A percentile compares a stretch with the other conserved stretches of the same genome.
Conservation (phyloP, 2,113 vertebrate species). For the Siniperca chuatsi region DNA sequence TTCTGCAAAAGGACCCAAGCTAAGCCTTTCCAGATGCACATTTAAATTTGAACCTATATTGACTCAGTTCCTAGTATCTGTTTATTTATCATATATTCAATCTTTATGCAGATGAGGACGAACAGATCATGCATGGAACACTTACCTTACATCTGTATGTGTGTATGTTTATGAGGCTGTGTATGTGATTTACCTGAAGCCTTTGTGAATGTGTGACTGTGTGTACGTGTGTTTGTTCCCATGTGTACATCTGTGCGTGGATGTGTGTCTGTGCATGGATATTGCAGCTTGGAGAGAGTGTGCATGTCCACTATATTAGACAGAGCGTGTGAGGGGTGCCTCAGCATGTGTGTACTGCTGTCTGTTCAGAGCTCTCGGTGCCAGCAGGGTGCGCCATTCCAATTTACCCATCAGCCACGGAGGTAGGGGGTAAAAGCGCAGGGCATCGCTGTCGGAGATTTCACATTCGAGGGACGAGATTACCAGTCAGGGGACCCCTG, state of each 20-base stretch:
- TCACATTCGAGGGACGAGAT: conserved; percentile 84
- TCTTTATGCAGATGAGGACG: conserved; percentile 80
- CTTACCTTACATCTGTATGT: conserved; percentile 51
- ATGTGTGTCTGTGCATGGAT: conserved; percentile 76
- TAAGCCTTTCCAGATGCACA: conserved; percentile 69
- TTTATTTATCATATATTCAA: conserved; percentile 79
- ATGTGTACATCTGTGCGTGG: conserved; percentile 42
- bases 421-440: conserved; percentile 78
- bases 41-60: conserved; percentile 75
- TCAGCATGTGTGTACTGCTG: conserved; percentile 78
- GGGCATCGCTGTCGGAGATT: conserved; percentile 81
- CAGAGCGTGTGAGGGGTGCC: conserved; percentile 69
- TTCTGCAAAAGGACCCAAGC: conserved; percentile 65
- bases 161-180: conserved; percentile 42
- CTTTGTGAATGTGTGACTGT: conserved; percentile 27
- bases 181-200: conserved; percentile 55
- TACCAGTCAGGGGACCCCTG: conserved; percentile 82
- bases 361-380: conserved; percentile 78
- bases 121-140: conserved; percentile 70
- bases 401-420: conserved; percentile 83
- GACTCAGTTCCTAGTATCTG: conserved; percentile 63
- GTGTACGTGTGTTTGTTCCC: conserved; percentile 41
- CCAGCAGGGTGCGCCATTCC: conserved; percentile 85
- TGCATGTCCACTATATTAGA: conserved; percentile 85
- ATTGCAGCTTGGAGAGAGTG: conserved; percentile 78